phyloP scores from a whole-genome alignment of 2,797 vertebrate species.

The Propithecus perrieri region DNA sequence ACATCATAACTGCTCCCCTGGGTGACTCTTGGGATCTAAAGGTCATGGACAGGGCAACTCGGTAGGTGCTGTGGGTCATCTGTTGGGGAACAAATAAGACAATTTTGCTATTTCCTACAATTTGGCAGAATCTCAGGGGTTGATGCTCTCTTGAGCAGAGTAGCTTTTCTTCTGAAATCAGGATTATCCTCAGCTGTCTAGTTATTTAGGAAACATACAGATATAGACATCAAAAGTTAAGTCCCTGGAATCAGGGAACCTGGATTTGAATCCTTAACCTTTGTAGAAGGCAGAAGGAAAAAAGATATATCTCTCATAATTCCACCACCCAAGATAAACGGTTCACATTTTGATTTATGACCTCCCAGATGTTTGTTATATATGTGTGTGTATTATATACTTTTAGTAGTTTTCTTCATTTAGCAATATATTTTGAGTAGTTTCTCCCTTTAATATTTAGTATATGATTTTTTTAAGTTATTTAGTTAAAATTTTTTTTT shows the following conservation, averaged over 20 bases:
- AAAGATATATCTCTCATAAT: background rate
- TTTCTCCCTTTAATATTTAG: background rate
- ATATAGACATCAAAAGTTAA: background rate
- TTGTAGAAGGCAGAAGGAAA: background rate
- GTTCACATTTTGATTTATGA: constrained; percentile 16
- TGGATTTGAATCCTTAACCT: background rate
- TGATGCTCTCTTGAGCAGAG: background rate
- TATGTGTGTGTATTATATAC: background rate
- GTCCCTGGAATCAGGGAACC: background rate
- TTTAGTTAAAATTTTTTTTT: background rate
- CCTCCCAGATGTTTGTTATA: background rate
- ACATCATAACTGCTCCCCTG: background rate
- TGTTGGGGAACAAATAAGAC: background rate
- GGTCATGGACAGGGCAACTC: background rate
- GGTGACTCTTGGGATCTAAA: background rate
- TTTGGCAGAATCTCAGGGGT: background rate
- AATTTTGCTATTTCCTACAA: background rate
- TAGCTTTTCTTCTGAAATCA: constrained; percentile 25
- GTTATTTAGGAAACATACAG: background rate
- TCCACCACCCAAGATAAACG: background rate
- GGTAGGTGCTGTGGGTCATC: background rate
- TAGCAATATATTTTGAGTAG: background rate
- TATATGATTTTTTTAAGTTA: background rate
- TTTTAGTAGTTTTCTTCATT: background rate
- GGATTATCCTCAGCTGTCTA: background rate